Evolutionary conservation across 2,888 invertebrate species (phyloP), one percentile per base, ranked within the genome.

Genomic region (Hemicrepidius hirtus): DNA sequence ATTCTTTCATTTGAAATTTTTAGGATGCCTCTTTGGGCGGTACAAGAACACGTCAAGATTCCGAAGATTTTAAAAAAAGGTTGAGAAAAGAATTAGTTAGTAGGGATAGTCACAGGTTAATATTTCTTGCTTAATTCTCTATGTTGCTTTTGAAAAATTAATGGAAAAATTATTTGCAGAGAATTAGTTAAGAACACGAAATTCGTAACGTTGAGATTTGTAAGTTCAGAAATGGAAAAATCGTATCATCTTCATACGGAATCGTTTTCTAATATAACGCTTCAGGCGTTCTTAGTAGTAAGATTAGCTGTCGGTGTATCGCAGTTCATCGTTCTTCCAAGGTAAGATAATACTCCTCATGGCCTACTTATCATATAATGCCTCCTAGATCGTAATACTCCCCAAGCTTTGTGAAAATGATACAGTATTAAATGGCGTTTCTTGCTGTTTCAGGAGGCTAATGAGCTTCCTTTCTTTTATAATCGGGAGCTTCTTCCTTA

Each of bases 31-130:
- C 72, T 41, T 68, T 79, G 55, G 76, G 75, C n/a, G 70, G 75
- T 82, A 87, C 88, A 77, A 87, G 88, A 84, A 88, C 89, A 76
- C 88, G 91, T 79, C 91, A 92, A 84, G 92, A 93, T 84, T 92
- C 93, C 53, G 93, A 95, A 84, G 94, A 95, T 85, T 94, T 96
- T 87, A 92, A 95, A 87, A 90, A 92, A 84, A 88, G 93, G 83
- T 89, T 97, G 80, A 89, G 93, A 81, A 93, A 95, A 84, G 97
- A 97, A 85, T 89, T 97, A 69, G 93, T 95, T 78, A 94, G 93
- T 84, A 90, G 95, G 82, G 95, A 96, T 86, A 94, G 94, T 62
- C 92, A 94, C 86, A 93, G 92, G 95, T 94, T 88, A 89, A 87
- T 87, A 35, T 46, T 9, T 49, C 40, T 32, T 18, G 12, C 6